Evolutionary conservation across 2,888 invertebrate species (phyloP).

Genomic region (Drosophila greeni): DNA sequence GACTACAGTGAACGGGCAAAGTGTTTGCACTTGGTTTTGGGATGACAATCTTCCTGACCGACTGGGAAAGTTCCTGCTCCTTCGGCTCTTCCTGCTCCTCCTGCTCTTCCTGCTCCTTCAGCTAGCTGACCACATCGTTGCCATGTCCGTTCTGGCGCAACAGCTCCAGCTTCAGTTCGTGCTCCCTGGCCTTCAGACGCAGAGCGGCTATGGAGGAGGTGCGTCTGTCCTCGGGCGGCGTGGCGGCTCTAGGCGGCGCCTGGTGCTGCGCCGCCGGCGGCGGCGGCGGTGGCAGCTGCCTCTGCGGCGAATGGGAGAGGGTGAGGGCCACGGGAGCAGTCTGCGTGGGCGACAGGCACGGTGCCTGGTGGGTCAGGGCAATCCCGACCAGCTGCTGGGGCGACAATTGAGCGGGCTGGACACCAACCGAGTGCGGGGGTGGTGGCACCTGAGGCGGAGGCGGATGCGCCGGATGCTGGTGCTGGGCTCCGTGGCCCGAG

Average conservation of each 20-base stretch:
- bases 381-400: constrained; percentile 81
- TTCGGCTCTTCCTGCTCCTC: not conserved
- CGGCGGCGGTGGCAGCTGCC: constrained; percentile 79
- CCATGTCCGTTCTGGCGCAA: constrained; percentile 85
- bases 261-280: constrained; percentile 68
- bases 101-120: constrained; percentile 8
- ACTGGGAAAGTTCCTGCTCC: not conserved
- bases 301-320: constrained; percentile 61
- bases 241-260: constrained; percentile 59
- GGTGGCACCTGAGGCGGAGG: constrained; percentile 78
- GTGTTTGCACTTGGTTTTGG: constrained; percentile 44
- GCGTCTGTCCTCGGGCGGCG: constrained; percentile 88
- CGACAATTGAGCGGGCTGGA: constrained; percentile 81
- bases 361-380: constrained; percentile 77
- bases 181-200: constrained; percentile 92
- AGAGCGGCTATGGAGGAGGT: constrained; percentile 93
- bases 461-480: constrained; percentile 79
- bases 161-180: constrained; percentile 91
- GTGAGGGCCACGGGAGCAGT: constrained; percentile 62
- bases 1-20: constrained; percentile 42
- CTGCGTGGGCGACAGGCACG: constrained; percentile 59
- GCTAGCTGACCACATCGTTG: constrained; percentile 87
- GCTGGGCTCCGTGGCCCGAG: constrained; percentile 58
- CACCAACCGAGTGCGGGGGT: constrained; percentile 80
- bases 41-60: constrained; percentile 1